Evolutionary conservation across 2,888 invertebrate genomes (phyloP).

Genomic region (Plebejus melissa): DNA sequence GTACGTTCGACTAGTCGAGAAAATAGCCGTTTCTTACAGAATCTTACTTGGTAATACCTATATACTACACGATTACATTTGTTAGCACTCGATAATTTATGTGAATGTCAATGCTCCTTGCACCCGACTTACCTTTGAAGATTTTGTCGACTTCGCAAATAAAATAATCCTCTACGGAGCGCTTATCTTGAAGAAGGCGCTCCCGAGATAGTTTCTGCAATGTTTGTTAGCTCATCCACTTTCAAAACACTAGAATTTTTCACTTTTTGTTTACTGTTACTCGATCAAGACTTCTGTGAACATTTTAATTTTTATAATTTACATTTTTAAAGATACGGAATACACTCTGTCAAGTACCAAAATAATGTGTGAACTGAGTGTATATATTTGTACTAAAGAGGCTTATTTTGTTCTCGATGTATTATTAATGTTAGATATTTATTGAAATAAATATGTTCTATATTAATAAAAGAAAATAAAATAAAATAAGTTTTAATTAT

Average conservation of each 20-base stretch:
- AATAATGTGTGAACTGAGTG: no score
- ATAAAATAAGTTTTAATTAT: not conserved
- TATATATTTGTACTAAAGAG: not conserved
- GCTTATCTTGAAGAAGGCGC: slow-evolving; percentile 50
- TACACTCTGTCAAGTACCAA: not conserved
- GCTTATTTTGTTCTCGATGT: not conserved
- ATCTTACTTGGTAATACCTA: slow-evolving; percentile 32
- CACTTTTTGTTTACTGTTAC: slow-evolving; percentile 69
- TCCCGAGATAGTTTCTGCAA: slow-evolving; percentile 37
- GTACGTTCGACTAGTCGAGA: slow-evolving; percentile 24
- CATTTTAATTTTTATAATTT: not conserved
- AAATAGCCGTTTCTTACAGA: slow-evolving; percentile 40
- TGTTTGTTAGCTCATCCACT: slow-evolving; percentile 62
- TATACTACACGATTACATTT: slow-evolving; percentile 36
- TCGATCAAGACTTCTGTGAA: slow-evolving; percentile 49
- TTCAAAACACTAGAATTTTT: slow-evolving; percentile 52
- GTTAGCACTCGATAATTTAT: slow-evolving; percentile 54
- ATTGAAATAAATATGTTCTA: not conserved
- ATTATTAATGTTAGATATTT: not conserved
- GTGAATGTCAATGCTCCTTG: slow-evolving; percentile 57
- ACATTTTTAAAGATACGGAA: not conserved
- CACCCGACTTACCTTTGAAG: slow-evolving; percentile 66
- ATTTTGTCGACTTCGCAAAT: slow-evolving; percentile 55
- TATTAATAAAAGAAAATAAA: not conserved
- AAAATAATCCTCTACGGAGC: slow-evolving; percentile 55